Base-by-base conservation (phyloP, 2,113 vertebrate species). In the Triplophysa rosa region DNA sequence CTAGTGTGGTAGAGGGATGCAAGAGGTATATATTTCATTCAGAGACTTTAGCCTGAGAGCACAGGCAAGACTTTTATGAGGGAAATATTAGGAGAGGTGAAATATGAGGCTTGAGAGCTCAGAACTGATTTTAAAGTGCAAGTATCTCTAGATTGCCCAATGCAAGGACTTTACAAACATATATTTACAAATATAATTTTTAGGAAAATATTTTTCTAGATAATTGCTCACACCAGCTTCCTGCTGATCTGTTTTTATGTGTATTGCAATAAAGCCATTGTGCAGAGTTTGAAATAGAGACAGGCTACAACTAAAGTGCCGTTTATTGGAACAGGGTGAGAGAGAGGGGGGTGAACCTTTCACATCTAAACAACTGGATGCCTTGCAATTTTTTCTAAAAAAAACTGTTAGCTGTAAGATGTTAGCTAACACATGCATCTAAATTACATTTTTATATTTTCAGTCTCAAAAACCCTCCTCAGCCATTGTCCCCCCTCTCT, bases 31-130 rank as follows among this genome's bases (percentile, higher is more conserved):
- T 56, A 21, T 42, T 85, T 90, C 54, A 81, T 67, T 79, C 67
- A 80, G 71, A 84, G 81, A 84, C 86, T 89, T 88, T 87, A 83
- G 71, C 63, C 68, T 85, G 66, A 80, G 83, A 75, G 67, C 72
- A 62, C 26, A 71, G 84, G 61, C 63, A 85, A 71, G 84, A 61
- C 83, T 87, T 86, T 87, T 85, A 84, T 86, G 82, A 68, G 68
- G 78, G 83, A 89, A 90, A 93, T 91, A 77, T 82, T 86, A 88
- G 90, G 90, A 92, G 87, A 85, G 86, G 54, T 89, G 90, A 90
- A 92, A 92, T 88, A 56, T 73, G 90, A 92, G 65, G 72, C 68
- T 21, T 73, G 77, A 82, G 87, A 85, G 83, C 66, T 80, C 71
- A 63, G 73, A 79, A 33, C 52, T 67, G 7, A 77, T 75, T 84